A percentile compares a stretch with the other conserved stretches of the same genome.
These are phyloP conservation scores for Cliona cf. orientalis DNA, from an alignment of 37 sponge, comb jelly and placozoan species.

Conservation along the genomic window DNA sequence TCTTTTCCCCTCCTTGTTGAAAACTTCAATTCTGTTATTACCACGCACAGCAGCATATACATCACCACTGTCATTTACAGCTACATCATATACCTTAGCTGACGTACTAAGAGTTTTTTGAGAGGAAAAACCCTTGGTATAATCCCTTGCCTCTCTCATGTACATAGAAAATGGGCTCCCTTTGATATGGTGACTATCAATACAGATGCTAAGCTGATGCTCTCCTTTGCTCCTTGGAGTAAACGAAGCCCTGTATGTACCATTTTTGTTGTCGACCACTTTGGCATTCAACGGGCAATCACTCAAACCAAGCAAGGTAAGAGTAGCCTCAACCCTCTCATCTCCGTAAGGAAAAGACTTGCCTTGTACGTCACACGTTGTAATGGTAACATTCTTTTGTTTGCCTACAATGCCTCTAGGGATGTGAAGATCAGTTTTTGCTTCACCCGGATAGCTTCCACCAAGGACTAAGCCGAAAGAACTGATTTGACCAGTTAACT, in stretches of 20 bases:
- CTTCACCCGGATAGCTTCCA: slow-evolving; percentile 4
- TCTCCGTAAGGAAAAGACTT: slow-evolving; percentile 23
- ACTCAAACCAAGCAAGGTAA: slow-evolving; percentile 5
- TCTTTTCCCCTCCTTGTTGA: slow-evolving; percentile 17
- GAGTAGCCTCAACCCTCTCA: slow-evolving; percentile 7
- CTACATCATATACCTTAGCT: no score
- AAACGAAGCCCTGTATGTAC: slow-evolving; percentile 31
- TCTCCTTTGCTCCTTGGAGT: slow-evolving; percentile 31
- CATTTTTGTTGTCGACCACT: slow-evolving; percentile 27
- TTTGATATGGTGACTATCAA: slow-evolving; percentile 8
- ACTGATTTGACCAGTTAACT: background rate
- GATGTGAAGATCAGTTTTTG: slow-evolving; percentile 1
- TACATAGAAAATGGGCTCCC: slow-evolving; percentile 40
- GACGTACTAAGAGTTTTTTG: no score
- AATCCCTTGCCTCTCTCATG: slow-evolving; percentile 3
- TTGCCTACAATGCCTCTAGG: slow-evolving; percentile 10
- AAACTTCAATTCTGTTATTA: background rate
- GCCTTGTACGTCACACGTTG: slow-evolving; percentile 11
- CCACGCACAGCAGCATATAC: background rate
- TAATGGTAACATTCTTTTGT: slow-evolving; percentile 12
- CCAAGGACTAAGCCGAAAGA: slow-evolving; percentile 3
- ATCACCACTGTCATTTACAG: slow-evolving; percentile 1
- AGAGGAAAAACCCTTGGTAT: no score
- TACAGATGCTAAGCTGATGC: slow-evolving; percentile 17
- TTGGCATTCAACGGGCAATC: background rate